Percentiles rank a stretch among this genome's conserved stretches.
These are phyloP conservation scores for Pelosia muscerda DNA, from an alignment of 2,888 invertebrate species.

Conservation along the genomic window DNA sequence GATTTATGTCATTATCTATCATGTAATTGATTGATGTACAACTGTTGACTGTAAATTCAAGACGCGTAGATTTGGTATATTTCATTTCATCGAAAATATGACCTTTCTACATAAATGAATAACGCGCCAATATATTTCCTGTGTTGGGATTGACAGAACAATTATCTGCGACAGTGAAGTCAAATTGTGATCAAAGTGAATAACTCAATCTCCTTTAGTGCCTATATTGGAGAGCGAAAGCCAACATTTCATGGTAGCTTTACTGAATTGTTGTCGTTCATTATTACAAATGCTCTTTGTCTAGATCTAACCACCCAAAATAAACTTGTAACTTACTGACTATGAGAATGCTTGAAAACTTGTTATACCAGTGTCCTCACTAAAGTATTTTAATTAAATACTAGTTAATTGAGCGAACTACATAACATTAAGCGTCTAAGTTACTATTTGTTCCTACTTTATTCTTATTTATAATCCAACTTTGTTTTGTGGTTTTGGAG, in stretches of 20 bases:
- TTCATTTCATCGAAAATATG: background rate
- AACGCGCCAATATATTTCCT: slow-evolving; percentile 18
- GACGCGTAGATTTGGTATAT: background rate
- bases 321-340: background rate
- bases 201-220: slow-evolving; percentile 17
- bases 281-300: slow-evolving; percentile 1
- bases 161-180: slow-evolving; percentile 27
- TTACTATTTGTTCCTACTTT: background rate
- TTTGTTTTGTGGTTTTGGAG: background rate
- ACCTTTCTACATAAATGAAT: background rate
- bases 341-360: background rate
- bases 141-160: slow-evolving; percentile 29
- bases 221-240: background rate
- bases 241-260: background rate
- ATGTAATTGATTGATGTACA: too few species aligned
- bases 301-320: background rate
- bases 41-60: background rate
- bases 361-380: background rate
- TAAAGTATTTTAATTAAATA: background rate
- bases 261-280: background rate
- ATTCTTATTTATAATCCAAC: background rate
- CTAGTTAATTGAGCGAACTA: background rate
- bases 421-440: background rate
- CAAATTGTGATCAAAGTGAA: slow-evolving; percentile 37
- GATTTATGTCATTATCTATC: too few species aligned